Conservation (phyloP, 2,888 invertebrate species). For the Drosophila lacicola region DNA sequence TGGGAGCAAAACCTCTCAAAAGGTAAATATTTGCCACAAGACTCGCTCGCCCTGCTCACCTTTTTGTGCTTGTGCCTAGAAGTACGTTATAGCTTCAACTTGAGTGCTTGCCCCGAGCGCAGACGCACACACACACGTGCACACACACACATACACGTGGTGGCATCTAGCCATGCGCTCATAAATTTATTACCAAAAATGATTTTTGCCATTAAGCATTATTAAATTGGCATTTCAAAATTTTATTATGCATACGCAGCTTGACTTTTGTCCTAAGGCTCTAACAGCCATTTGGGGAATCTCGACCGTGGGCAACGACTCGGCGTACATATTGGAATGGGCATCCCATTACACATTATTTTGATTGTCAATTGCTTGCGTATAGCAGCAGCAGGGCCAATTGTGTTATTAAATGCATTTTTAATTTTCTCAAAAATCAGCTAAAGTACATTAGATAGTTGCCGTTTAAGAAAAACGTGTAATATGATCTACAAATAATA, state of each 20-base stretch:
- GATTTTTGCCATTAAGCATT: slow-evolving; percentile 81
- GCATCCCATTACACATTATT: slow-evolving; percentile 35
- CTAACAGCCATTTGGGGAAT: slow-evolving; percentile 11
- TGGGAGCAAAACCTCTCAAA: slow-evolving; percentile 42
- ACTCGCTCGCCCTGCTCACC: slow-evolving; percentile 8
- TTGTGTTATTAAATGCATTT: slow-evolving; percentile 17
- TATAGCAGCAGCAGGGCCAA: slow-evolving; percentile 7
- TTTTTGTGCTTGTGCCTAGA: slow-evolving; percentile 25
- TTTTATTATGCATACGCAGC: slow-evolving; percentile 69
- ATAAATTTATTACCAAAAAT: slow-evolving; percentile 79
- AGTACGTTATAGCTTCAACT: slow-evolving; percentile 46
- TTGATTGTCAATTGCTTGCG: slow-evolving; percentile 23
- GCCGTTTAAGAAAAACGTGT: too few relatives aligned
- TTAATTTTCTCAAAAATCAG: slow-evolving; percentile 1
- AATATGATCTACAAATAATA: too few relatives aligned
- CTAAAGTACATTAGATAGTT: too few relatives aligned
- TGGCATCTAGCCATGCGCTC: slow-evolving; percentile 52
- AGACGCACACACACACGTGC: slow-evolving; percentile 31
- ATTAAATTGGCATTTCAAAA: slow-evolving; percentile 81
- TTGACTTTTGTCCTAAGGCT: slow-evolving; percentile 59
- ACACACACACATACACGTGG: slow-evolving; percentile 8
- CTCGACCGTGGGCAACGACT: slow-evolving; percentile 8
- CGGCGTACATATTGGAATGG: slow-evolving; percentile 1
- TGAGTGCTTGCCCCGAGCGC: slow-evolving; percentile 57
- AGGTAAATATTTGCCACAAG: slow-evolving; percentile 77